phyloP scores from a whole-genome alignment of 2,113 vertebrate genomes.

The Coptodon rendalli region DNA sequence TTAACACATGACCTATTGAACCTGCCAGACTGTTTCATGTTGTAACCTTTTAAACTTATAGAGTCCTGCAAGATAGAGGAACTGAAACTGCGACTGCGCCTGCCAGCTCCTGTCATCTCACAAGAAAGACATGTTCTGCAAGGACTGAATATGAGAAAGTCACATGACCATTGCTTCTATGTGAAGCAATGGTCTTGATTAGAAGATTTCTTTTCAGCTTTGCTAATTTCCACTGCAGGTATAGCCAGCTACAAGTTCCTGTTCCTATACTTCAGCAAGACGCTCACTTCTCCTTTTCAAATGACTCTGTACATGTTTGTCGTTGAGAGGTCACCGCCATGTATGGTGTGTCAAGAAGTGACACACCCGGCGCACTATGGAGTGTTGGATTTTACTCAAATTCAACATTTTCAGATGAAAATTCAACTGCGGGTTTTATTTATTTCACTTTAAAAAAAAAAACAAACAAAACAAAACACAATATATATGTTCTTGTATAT shows the following conservation, averaged over 20 bases:
- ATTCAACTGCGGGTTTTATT: no score
- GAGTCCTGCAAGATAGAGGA: neutral
- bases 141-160: neutral
- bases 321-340: no score
- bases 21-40: neutral
- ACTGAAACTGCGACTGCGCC: accelerated
- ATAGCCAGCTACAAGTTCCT: neutral
- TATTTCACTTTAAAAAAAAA: no score
- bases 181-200: neutral
- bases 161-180: neutral
- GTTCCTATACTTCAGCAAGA: neutral
- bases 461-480: no score
- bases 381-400: no score
- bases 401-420: no score
- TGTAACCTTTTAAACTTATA: neutral
- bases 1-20: neutral
- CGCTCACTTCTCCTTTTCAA: no score
- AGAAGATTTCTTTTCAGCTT: neutral
- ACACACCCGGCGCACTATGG: no score
- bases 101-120: neutral
- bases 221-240: neutral
- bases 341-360: no score
- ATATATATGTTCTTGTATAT: no score
- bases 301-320: no score
- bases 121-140: neutral